Percentiles rank a stretch among this genome's conserved stretches.
phyloP scores from a whole-genome alignment of 2,113 vertebrate genomes.

The Leiothrix lutea region DNA sequence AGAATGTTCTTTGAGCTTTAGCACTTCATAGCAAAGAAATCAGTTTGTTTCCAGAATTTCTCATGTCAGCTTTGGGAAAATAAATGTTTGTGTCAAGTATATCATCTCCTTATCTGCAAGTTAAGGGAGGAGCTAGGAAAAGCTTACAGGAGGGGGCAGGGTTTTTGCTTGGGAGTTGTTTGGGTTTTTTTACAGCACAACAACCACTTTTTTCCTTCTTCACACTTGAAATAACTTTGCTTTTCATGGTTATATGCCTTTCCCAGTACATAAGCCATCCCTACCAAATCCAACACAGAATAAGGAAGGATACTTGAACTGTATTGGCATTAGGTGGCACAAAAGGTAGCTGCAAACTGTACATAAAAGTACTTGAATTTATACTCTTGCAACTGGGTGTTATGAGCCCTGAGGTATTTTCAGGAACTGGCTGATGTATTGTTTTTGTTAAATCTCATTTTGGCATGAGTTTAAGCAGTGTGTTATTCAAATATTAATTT shows the following conservation, averaged over 20 bases:
- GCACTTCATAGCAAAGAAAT: not conserved
- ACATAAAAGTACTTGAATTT: constrained; percentile 63
- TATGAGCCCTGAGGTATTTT: not conserved
- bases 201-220: not conserved
- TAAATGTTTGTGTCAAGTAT: not conserved
- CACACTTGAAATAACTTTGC: not conserved
- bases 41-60: not conserved
- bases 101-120: not conserved
- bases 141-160: not conserved
- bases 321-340: not conserved
- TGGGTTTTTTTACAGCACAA: not conserved
- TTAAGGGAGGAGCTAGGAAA: not conserved
- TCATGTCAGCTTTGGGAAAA: not conserved
- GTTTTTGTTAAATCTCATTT: not conserved
- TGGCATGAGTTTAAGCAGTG: not conserved
- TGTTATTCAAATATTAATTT: constrained; percentile 51
- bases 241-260: not conserved
- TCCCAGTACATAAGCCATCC: not conserved
- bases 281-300: not conserved
- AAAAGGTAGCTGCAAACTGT: constrained; percentile 3
- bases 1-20: not conserved
- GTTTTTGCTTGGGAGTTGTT: not conserved
- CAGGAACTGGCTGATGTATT: not conserved
- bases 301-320: not conserved
- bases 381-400: constrained; percentile 21